phyloP scores from a whole-genome alignment of 2,797 vertebrate genomes.

The Salmo trutta region DNA sequence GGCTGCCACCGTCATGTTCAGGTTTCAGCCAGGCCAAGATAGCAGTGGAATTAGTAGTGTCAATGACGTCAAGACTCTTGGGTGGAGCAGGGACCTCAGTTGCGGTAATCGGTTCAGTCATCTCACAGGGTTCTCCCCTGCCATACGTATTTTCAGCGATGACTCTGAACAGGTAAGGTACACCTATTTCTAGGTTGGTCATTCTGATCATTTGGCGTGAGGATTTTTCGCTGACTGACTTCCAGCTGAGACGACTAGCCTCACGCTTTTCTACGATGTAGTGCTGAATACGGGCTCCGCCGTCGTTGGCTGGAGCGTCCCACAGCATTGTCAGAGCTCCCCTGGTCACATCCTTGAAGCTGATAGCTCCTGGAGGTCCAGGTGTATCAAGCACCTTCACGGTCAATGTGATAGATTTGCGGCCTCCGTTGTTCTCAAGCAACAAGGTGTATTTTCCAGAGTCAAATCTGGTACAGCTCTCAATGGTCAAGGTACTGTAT shows the following conservation, averaged over 20 bases:
- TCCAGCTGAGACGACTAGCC: conserved; percentile 95
- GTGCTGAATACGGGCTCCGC: conserved; percentile 91
- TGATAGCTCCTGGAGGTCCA: conserved; percentile 91
- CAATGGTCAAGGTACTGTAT: conserved; percentile 90
- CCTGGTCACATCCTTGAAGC: conserved; percentile 93
- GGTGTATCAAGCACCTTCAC: conserved; percentile 96
- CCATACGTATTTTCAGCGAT: conserved; percentile 95
- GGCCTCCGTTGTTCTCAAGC: conserved; percentile 95
- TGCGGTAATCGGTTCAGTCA: conserved; percentile 89
- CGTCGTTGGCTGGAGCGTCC: conserved; percentile 93
- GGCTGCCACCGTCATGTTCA: conserved; percentile 97
- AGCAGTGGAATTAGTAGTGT: conserved; percentile 90
- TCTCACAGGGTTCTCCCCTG: conserved; percentile 90
- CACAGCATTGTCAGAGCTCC: conserved; percentile 93
- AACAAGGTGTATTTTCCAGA: conserved; percentile 94
- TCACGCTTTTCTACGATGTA: conserved; percentile 94
- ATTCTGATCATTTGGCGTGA: conserved; percentile 90
- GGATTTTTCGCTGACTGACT: conserved; percentile 87
- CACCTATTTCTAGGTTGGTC: conserved; percentile 83
- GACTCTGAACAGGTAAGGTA: conserved; percentile 91
- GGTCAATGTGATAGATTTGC: conserved; percentile 93
- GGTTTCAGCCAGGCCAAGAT: conserved; percentile 96
- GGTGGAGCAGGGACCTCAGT: conserved; percentile 97
- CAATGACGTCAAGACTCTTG: conserved; percentile 92
- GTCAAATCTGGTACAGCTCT: conserved; percentile 93